Evolutionary conservation across 1,140 invertebrate genomes (phyloP), one percentile per base, ranked within the genome.

Genomic region (Meloidogyne floridensis): DNA sequence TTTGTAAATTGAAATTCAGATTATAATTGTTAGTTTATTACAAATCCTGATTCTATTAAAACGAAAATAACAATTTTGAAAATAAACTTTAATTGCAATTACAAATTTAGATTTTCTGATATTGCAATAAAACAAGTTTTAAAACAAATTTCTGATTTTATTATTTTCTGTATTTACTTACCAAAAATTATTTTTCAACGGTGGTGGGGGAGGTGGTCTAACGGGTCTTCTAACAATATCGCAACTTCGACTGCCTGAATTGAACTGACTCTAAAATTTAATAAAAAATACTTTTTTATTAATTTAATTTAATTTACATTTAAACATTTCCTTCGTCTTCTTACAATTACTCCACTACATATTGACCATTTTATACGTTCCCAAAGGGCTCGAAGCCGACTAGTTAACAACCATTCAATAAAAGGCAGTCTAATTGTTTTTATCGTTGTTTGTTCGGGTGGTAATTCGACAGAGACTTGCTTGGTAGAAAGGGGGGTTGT

Each of bases 181-280:
- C 32, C 7, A 10, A 1, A 32, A 0, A 8, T 77, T n/a, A 15
- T 11, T 15, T 13, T n/a, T 77, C 4, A 69, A 47, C 20, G 13
- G 7, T 76, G 75, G 18, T 0, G 77, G 77, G 4, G 77, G 71
- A 54, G 79, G 79, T 15, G 79, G 79, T 4, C 47, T 71, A 20
- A 20, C 51, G 53, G 79, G 79, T 13, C 79, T 32, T 32, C 32
- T 54, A 11, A 65, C 5, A n/a, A 65, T 65, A n/a, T n/a, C 1
- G 59, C 59, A 65, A 42, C 10, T 56, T 77, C 32, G 53, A 20
- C 11, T 5, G 3, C 32, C 43, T 65, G 32, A 6, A 77, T 2
- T 70, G 5, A n/a, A 10, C 10, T 70, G 76, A 54, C 53, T 69
- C 53, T 18, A 72, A 69, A 69, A 32, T 32, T 18, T 56, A 15